phyloP scores from a whole-genome alignment of 2,797 vertebrate species.

The Linurgus olivaceus region DNA sequence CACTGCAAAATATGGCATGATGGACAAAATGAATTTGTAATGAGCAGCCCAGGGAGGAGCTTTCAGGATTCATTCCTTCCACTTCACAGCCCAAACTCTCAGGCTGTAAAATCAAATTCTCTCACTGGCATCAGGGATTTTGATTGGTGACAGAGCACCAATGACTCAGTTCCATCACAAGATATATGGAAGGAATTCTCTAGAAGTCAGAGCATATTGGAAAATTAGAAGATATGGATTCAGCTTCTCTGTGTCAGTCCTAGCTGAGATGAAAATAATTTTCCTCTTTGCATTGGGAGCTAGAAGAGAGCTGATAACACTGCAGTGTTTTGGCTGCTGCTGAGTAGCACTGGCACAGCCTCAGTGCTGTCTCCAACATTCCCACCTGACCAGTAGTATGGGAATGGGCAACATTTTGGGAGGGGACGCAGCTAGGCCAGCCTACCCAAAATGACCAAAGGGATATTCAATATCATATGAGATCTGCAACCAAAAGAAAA shows the following conservation, averaged over 20 bases:
- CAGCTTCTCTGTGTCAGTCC: not conserved
- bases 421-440: not conserved
- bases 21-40: not conserved
- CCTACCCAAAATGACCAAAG: not conserved
- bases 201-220: not conserved
- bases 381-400: not conserved
- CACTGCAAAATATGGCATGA: not conserved
- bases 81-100: not conserved
- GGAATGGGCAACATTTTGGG: not conserved
- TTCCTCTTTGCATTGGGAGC: not conserved
- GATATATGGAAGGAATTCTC: not conserved
- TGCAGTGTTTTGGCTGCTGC: not conserved
- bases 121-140: not conserved
- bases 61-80: not conserved
- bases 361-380: not conserved
- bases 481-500: not conserved
- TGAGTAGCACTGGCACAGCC: not conserved
- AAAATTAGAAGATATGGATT: not conserved
- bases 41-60: not conserved
- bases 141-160: not conserved
- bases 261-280: not conserved
- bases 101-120: not conserved
- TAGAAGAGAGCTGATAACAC: not conserved
- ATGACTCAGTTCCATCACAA: not conserved
- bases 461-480: not conserved